A percentile compares a stretch with the other conserved stretches of the same genome.
phyloP scores from a whole-genome alignment of 2,797 vertebrate species.

The Scyliorhinus canicula region DNA sequence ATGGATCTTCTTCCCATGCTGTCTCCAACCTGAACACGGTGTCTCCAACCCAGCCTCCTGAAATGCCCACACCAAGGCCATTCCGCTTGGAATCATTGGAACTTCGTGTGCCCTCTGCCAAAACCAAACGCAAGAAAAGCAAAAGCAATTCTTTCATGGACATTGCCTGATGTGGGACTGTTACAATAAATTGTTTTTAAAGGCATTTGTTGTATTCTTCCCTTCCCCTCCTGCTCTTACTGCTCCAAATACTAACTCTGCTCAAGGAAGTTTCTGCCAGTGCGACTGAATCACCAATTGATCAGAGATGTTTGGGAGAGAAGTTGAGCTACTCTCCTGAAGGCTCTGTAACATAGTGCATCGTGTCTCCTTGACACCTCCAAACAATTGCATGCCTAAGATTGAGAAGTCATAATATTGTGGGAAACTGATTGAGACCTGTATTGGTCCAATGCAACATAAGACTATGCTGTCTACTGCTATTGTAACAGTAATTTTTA shows the following conservation, averaged over 20 bases:
- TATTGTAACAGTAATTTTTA: neutral
- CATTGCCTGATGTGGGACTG: slow-evolving; percentile 46
- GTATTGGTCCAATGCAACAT: neutral
- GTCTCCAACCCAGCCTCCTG: slow-evolving; percentile 44
- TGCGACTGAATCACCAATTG: neutral
- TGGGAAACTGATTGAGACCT: neutral
- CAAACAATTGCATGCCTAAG: neutral
- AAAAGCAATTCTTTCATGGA: slow-evolving; percentile 52
- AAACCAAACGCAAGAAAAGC: slow-evolving; percentile 69
- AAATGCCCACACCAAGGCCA: slow-evolving; percentile 67
- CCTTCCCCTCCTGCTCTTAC: neutral
- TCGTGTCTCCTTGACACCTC: neutral
- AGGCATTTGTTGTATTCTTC: slow-evolving; percentile 5
- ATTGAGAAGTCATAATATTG: neutral
- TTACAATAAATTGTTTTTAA: slow-evolving; percentile 34
- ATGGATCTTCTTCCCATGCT: slow-evolving; percentile 48
- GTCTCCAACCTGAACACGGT: slow-evolving; percentile 47
- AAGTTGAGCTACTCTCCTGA: neutral
- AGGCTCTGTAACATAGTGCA: neutral
- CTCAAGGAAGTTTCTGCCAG: neutral
- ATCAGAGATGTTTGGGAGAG: neutral
- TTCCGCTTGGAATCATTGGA: slow-evolving; percentile 74
- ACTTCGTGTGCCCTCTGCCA: slow-evolving; percentile 49
- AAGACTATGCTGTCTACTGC: neutral
- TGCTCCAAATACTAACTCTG: neutral